A percentile compares a stretch with the other conserved stretches of the same genome.
Conservation (phyloP, 2,113 vertebrate species). For the Podilymbus podiceps region DNA sequence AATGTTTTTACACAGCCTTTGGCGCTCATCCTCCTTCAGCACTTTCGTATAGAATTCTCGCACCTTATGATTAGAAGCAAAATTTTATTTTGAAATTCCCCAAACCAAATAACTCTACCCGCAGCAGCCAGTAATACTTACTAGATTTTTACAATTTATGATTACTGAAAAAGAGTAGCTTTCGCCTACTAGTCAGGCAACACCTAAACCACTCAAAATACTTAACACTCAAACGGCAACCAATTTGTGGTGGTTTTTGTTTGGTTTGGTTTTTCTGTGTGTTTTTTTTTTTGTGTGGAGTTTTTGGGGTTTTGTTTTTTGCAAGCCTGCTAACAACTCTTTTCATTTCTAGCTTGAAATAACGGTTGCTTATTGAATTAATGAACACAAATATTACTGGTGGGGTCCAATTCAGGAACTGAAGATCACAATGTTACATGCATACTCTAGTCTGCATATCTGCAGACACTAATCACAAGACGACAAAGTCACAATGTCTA, state of each 20-base stretch:
- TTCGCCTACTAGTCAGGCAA: neutral
- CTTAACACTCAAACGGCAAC: neutral
- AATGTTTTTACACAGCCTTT: slow-evolving; percentile 88
- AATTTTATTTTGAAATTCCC: neutral
- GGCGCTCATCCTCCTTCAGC: slow-evolving; percentile 83
- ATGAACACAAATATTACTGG: neutral
- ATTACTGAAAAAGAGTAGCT: neutral
- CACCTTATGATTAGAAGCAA: slow-evolving; percentile 72
- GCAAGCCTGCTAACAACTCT: neutral
- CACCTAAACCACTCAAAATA: neutral
- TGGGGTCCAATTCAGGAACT: neutral
- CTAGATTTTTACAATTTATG: neutral
- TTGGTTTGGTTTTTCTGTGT: neutral
- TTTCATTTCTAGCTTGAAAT: neutral
- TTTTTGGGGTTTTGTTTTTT: too few relatives aligned
- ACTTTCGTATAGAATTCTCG: slow-evolving; percentile 83
- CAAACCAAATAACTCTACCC: neutral
- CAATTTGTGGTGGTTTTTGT: neutral
- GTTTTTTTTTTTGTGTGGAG: neutral
- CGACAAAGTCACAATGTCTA: neutral
- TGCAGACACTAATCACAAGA: neutral
- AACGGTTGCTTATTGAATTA: neutral
- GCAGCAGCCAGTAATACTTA: neutral
- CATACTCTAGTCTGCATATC: neutral
- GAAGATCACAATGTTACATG: neutral